These are phyloP conservation scores for Leuctra nigra DNA, from an alignment of 2,888 invertebrate species.

Conservation along the genomic window DNA sequence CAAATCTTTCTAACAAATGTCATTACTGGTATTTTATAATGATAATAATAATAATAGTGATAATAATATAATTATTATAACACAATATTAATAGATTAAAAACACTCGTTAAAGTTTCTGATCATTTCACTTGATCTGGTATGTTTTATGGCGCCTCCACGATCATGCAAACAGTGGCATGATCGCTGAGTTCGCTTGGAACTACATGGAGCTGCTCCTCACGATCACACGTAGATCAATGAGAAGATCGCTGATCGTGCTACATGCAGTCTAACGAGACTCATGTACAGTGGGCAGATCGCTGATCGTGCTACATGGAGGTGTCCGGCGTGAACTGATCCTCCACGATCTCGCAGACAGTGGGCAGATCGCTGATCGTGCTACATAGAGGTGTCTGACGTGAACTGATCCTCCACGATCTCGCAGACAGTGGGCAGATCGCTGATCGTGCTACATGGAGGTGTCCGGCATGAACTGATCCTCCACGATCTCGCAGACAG, in stretches of 20 bases:
- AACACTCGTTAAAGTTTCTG: no score
- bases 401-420: conserved; percentile 7
- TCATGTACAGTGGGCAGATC: conserved; percentile 4
- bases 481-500: neutral
- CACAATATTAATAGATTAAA: no score
- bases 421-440: conserved; percentile 10
- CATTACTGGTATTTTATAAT: neutral
- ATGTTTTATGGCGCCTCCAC: no score
- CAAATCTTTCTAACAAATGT: neutral
- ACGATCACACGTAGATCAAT: neutral
- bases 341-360: neutral
- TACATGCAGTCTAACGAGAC: neutral
- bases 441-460: neutral
- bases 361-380: conserved; percentile 1
- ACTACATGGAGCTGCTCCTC: conserved; percentile 2
- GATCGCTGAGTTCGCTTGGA: no score
- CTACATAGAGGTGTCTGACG: conserved; percentile 11
- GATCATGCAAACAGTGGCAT: neutral
- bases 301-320: conserved; percentile 10
- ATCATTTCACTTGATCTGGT: no score
- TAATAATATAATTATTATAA: no score
- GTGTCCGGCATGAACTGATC: conserved; percentile 12
- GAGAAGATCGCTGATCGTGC: conserved; percentile 5
- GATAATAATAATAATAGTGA: neutral
- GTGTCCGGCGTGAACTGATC: conserved; percentile 13